These are phyloP conservation scores for Discoglossus pictus DNA, from an alignment of 2,797 vertebrate genomes.

Conservation along the genomic window DNA sequence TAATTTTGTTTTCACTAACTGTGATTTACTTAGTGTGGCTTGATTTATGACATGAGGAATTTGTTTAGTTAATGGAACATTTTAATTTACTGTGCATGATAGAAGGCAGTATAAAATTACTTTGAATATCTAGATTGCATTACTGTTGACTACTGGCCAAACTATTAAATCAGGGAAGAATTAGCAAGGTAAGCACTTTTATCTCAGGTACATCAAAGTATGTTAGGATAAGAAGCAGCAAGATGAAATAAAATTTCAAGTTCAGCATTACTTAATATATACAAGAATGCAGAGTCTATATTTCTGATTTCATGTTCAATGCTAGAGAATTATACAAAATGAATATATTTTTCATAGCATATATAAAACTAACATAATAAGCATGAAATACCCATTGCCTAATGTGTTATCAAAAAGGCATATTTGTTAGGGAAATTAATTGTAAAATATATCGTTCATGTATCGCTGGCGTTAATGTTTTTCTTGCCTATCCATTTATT, in stretches of 20 bases:
- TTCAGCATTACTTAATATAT: background rate
- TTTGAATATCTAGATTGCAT: slow-evolving; percentile 64
- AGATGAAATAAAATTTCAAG: slow-evolving; percentile 8
- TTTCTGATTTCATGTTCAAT: no score
- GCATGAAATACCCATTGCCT: no score
- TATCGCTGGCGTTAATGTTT: no score
- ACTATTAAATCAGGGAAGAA: slow-evolving; percentile 61
- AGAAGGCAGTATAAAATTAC: slow-evolving; percentile 65
- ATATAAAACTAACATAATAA: no score
- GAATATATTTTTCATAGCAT: no score
- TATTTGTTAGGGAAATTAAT: no score
- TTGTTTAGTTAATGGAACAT: slow-evolving; percentile 77
- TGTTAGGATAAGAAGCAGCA: background rate
- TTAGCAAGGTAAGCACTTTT: slow-evolving; percentile 61
- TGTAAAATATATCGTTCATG: no score
- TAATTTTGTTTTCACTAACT: slow-evolving; percentile 69
- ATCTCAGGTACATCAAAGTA: slow-evolving; percentile 45
- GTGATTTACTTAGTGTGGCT: slow-evolving; percentile 69
- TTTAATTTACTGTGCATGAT: slow-evolving; percentile 71
- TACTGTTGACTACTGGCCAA: slow-evolving; percentile 64
- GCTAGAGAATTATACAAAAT: no score
- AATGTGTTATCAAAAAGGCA: no score
- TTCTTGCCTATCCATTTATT: no score
- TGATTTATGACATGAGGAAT: slow-evolving; percentile 73
- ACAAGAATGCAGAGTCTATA: no score